Conservation (phyloP, 1,140 invertebrate genomes). For the Drosophila leontia region DNA sequence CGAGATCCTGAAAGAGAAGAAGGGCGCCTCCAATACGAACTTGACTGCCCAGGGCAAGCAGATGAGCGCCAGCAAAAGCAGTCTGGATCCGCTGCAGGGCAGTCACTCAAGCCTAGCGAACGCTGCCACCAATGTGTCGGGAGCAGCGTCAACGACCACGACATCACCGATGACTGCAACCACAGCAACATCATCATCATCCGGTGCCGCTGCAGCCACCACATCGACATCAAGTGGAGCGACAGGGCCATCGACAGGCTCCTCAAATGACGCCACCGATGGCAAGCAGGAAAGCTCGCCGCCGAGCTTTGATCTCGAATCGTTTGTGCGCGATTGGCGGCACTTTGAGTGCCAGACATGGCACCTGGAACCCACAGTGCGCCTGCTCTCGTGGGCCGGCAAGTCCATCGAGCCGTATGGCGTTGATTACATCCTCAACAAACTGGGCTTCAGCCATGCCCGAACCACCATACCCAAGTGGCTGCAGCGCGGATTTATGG, state of each 20-base stretch:
- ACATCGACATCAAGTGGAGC: constrained; percentile 22
- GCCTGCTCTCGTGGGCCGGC: constrained; percentile 96
- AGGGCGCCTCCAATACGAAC: constrained; percentile 57
- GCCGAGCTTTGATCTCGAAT: constrained; percentile 79
- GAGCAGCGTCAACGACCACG: constrained; percentile 20
- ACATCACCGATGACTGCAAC: constrained; percentile 23
- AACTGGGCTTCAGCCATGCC: constrained; percentile 98
- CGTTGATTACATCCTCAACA: constrained; percentile 98
- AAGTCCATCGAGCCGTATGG: constrained; percentile 98
- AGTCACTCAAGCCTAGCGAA: constrained; percentile 67
- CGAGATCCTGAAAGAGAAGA: constrained; percentile 75
- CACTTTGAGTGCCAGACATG: constrained; percentile 98
- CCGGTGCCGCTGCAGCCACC: neutral
- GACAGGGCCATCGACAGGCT: constrained; percentile 16
- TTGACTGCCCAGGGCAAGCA: constrained; percentile 69
- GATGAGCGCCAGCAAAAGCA: constrained; percentile 70
- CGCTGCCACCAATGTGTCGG: constrained; percentile 21
- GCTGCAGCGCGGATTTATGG: constrained; percentile 98
- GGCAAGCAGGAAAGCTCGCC: constrained; percentile 27
- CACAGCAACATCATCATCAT: constrained; percentile 19
- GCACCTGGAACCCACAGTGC: constrained; percentile 98
- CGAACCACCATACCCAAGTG: constrained; percentile 99
- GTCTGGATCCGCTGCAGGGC: constrained; percentile 68
- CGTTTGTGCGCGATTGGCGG: constrained; percentile 89
- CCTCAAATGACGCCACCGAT: constrained; percentile 48